phyloP scores from a whole-genome alignment of 2,888 invertebrate species.

The Gerosis bhagava region DNA sequence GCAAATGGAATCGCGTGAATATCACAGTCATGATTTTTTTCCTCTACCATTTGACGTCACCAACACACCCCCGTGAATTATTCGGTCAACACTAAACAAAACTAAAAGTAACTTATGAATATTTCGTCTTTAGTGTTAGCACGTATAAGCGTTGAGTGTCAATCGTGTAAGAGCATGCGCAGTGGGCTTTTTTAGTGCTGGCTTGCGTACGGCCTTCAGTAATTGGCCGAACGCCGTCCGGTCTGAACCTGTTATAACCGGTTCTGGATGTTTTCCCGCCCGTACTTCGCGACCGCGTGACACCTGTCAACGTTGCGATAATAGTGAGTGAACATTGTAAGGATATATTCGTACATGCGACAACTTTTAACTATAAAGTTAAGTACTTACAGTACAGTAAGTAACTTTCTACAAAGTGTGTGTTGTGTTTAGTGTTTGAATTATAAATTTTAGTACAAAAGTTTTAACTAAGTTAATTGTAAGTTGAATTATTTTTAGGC shows the following conservation, averaged over 20 bases:
- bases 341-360: too few relatives aligned
- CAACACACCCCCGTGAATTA: too few relatives aligned
- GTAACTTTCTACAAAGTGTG: constrained; percentile 22
- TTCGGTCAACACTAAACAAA: too few relatives aligned
- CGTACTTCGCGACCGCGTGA: constrained; percentile 40
- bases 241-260: constrained; percentile 41
- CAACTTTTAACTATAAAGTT: constrained; percentile 9
- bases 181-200: constrained; percentile 47
- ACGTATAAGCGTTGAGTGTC: constrained; percentile 60
- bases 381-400: constrained; percentile 16
- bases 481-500: too few relatives aligned
- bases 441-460: background rate
- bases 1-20: too few relatives aligned
- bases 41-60: too few relatives aligned
- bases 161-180: constrained; percentile 69
- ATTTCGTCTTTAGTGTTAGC: constrained; percentile 52
- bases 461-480: too few relatives aligned
- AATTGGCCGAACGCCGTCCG: constrained; percentile 68
- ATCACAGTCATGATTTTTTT: too few relatives aligned
- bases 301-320: constrained; percentile 39
- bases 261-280: constrained; percentile 37
- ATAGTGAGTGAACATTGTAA: constrained; percentile 40
- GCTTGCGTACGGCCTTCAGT: constrained; percentile 63
- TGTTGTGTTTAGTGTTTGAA: constrained; percentile 25
- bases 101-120: constrained; percentile 75